Conservation (phyloP, 2,113 vertebrate genomes). For the Bufo bufo region DNA sequence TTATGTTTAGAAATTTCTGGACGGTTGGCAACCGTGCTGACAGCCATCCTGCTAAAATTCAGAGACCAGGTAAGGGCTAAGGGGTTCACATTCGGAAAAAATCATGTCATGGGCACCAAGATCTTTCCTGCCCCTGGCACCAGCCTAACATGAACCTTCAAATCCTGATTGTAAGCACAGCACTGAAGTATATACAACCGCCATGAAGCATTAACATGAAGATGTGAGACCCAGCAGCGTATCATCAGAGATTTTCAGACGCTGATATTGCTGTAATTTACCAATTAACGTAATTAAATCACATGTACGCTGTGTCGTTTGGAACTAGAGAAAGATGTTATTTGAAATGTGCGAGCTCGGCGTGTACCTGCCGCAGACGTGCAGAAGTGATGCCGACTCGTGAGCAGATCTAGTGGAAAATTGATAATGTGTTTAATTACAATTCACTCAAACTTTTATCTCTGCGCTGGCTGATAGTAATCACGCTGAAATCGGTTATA, state of each 20-base stretch:
- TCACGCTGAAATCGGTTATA: slow-evolving; percentile 51
- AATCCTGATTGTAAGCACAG: background rate
- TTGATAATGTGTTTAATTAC: slow-evolving; percentile 54
- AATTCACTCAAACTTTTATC: slow-evolving; percentile 20
- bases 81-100: too few species aligned
- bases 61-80: too few species aligned
- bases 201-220: slow-evolving; percentile 22
- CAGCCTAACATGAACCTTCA: background rate
- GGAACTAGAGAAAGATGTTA: slow-evolving; percentile 30
- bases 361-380: background rate
- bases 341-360: background rate
- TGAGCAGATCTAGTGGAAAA: slow-evolving; percentile 45
- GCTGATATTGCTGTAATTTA: slow-evolving; percentile 26
- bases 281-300: slow-evolving; percentile 54
- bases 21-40: too few species aligned
- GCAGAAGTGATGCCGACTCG: slow-evolving; percentile 12
- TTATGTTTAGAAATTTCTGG: too few species aligned
- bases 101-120: too few species aligned
- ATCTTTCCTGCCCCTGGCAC: background rate
- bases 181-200: background rate
- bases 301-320: slow-evolving; percentile 20
- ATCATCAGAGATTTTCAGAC: slow-evolving; percentile 49
- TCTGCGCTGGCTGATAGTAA: slow-evolving; percentile 16
- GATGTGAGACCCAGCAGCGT: background rate
- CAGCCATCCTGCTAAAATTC: too few species aligned